Evolutionary conservation across 2,113 vertebrate genomes (phyloP).

Genomic region (Proteles cristata): DNA sequence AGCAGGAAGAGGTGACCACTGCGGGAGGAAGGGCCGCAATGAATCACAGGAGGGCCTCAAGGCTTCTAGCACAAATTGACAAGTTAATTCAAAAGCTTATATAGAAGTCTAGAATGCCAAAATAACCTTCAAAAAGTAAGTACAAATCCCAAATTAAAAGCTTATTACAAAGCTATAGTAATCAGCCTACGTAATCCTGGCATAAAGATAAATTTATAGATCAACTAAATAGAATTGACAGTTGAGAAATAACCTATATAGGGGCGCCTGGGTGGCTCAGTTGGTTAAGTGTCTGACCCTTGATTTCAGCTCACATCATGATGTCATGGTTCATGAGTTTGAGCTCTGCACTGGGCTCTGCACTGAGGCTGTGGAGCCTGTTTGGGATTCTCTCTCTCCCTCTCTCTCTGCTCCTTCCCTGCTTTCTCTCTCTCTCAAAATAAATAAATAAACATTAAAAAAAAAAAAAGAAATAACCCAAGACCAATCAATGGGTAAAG

Average conservation of each 20-base stretch:
- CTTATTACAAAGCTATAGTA: not conserved
- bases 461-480: not conserved
- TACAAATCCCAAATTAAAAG: not conserved
- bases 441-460: too few relatives aligned
- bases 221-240: not conserved
- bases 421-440: too few relatives aligned
- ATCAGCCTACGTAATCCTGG: not conserved
- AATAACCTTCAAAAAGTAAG: not conserved
- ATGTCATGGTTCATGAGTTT: too few relatives aligned
- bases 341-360: too few relatives aligned
- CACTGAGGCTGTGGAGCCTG: too few relatives aligned
- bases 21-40: not conserved
- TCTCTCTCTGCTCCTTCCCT: too few relatives aligned
- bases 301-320: too few relatives aligned
- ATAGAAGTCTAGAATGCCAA: not conserved
- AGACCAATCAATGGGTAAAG: not conserved
- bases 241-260: not conserved
- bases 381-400: too few relatives aligned
- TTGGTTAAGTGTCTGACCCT: too few relatives aligned
- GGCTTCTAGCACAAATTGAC: not conserved
- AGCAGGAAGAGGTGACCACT: not conserved
- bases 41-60: not conserved
- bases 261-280: too few relatives aligned
- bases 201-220: not conserved
- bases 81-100: not conserved